These are phyloP conservation scores for Megathymus violae DNA, from an alignment of 1,140 invertebrate species.

Conservation along the genomic window DNA sequence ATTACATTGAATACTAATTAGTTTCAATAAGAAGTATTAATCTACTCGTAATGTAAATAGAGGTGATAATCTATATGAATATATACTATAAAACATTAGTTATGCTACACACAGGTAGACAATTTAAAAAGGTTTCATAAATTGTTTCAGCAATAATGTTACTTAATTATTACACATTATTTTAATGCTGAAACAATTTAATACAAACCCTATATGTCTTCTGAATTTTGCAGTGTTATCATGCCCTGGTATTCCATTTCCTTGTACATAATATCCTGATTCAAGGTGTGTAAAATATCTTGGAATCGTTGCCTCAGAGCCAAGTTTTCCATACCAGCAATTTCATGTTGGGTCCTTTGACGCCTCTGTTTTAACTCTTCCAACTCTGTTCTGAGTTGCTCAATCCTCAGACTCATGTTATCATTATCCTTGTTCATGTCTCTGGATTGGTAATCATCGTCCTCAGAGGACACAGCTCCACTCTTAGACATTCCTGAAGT, in stretches of 20 bases:
- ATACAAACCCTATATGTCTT: slow-evolving; percentile 78
- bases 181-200: slow-evolving; percentile 21
- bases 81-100: too few species aligned
- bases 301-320: slow-evolving; percentile 92
- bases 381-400: slow-evolving; percentile 87
- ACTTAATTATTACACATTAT: slow-evolving; percentile 19
- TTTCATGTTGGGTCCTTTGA: slow-evolving; percentile 91
- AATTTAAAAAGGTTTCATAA: not conserved
- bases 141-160: slow-evolving; percentile 15
- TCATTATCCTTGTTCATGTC: slow-evolving; percentile 71
- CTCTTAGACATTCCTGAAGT: slow-evolving; percentile 49
- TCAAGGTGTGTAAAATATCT: slow-evolving; percentile 90
- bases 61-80: too few species aligned
- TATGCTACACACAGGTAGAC: too few species aligned
- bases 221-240: slow-evolving; percentile 67
- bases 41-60: too few species aligned
- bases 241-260: slow-evolving; percentile 87
- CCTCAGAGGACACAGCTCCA: slow-evolving; percentile 56
- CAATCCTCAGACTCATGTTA: slow-evolving; percentile 83
- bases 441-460: slow-evolving; percentile 56
- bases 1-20: too few species aligned
- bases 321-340: slow-evolving; percentile 93
- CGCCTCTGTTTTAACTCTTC: slow-evolving; percentile 88
- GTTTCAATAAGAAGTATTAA: too few species aligned
- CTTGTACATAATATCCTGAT: slow-evolving; percentile 91